Evolutionary conservation across 2,888 invertebrate species (phyloP).

Genomic region (Abscondita cerata): DNA sequence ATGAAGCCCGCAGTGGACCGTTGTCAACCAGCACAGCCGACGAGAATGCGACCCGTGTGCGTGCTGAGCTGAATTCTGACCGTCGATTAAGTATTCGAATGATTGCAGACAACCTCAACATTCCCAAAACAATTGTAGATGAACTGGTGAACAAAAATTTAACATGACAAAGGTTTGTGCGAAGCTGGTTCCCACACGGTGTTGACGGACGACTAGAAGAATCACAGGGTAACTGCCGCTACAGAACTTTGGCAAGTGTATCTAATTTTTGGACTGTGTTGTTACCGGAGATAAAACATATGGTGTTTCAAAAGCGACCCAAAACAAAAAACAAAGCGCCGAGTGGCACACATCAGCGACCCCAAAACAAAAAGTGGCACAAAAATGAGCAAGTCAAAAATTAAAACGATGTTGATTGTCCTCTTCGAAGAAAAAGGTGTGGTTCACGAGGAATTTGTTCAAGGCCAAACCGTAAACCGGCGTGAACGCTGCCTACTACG

Average conservation of each 20-base stretch:
- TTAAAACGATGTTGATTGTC: too few relatives aligned
- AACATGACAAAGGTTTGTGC: not conserved
- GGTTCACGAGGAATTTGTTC: too few relatives aligned
- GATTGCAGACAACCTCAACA: too few relatives aligned
- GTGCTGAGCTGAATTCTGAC: constrained; percentile 5
- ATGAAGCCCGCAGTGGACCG: not conserved
- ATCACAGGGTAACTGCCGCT: not conserved
- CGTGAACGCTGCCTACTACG: too few relatives aligned
- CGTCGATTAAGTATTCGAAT: not conserved
- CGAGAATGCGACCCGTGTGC: not conserved
- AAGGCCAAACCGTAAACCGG: too few relatives aligned
- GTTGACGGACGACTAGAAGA: not conserved
- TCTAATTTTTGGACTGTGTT: not conserved
- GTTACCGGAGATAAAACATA: not conserved
- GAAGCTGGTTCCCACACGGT: not conserved
- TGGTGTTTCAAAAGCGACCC: too few relatives aligned
- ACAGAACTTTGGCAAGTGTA: not conserved
- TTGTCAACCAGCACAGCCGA: not conserved
- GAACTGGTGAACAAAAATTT: not conserved
- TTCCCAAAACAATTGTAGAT: too few relatives aligned
- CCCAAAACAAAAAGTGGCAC: too few relatives aligned
- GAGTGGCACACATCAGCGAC: not conserved
- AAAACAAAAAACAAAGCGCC: not conserved
- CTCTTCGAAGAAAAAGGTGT: too few relatives aligned
- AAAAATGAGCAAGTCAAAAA: too few relatives aligned